Evolutionary conservation across 2,797 vertebrate genomes (phyloP).

Genomic region (Ciconia nigra): DNA sequence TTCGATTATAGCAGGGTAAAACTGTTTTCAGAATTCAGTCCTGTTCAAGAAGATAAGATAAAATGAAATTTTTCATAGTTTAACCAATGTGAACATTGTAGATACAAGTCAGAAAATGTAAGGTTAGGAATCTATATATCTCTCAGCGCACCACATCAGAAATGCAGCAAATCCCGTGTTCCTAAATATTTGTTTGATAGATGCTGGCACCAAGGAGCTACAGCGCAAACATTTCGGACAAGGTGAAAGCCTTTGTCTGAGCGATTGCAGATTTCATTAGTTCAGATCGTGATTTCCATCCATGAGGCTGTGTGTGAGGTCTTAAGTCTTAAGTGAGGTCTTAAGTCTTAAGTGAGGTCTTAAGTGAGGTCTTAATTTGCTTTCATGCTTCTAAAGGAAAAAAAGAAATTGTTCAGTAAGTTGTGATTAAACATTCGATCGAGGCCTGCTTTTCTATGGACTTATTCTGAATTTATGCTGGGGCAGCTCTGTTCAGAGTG

Average conservation of each 20-base stretch:
- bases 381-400: neutral
- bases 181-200: neutral
- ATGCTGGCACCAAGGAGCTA: neutral
- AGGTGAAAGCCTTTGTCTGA: neutral
- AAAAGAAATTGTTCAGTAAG: neutral
- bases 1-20: neutral
- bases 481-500: neutral
- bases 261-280: neutral
- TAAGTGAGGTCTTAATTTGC: neutral
- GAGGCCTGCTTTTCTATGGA: neutral
- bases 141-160: neutral
- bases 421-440: neutral
- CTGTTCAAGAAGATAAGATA: neutral
- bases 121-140: neutral
- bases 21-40: neutral
- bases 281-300: neutral
- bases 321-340: no score
- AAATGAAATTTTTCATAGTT: neutral
- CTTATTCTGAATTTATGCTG: neutral
- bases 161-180: fast-evolving
- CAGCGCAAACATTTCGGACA: neutral
- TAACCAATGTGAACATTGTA: neutral
- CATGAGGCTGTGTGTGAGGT: neutral
- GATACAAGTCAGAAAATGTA: neutral
- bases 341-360: neutral